Evolutionary conservation across 2,888 invertebrate species (phyloP).

Genomic region (Nipponacmea schrenckii): DNA sequence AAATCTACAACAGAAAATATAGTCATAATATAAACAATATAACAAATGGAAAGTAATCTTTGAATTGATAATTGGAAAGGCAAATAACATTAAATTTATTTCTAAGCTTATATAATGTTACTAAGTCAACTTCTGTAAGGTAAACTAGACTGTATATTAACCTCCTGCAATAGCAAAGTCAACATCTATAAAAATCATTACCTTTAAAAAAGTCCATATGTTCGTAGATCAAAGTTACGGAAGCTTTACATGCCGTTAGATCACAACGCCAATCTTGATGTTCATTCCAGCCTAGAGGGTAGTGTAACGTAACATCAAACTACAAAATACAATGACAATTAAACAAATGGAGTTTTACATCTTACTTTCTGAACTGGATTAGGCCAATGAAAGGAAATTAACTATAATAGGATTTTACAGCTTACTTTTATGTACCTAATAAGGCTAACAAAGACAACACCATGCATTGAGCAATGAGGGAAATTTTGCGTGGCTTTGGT

Average conservation of each 20-base stretch:
- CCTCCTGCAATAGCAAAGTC: too few relatives aligned
- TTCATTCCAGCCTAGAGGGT: conserved; percentile 94
- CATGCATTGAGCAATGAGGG: too few relatives aligned
- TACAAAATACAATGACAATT: conserved; percentile 36
- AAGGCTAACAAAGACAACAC: too few relatives aligned
- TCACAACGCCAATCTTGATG: conserved; percentile 94
- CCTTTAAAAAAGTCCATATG: conserved; percentile 95
- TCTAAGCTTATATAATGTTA: too few relatives aligned
- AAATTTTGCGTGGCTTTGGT: too few relatives aligned
- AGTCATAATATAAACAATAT: too few relatives aligned
- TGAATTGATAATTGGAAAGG: too few relatives aligned
- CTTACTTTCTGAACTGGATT: too few relatives aligned
- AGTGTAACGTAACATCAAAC: conserved; percentile 87
- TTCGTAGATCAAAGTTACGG: conserved; percentile 89
- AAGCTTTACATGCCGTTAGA: conserved; percentile 93
- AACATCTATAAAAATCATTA: conserved; percentile 41
- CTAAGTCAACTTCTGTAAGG: not conserved
- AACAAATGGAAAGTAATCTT: too few relatives aligned
- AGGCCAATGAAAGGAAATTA: too few relatives aligned
- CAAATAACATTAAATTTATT: too few relatives aligned
- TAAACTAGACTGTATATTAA: not conserved
- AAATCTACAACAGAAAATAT: conserved; percentile 75
- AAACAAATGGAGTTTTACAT: not conserved
- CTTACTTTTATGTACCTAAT: not conserved
- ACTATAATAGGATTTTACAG: too few relatives aligned